Evolutionary conservation across 2,888 invertebrate species (phyloP).

Genomic region (Parnassius smintheus): DNA sequence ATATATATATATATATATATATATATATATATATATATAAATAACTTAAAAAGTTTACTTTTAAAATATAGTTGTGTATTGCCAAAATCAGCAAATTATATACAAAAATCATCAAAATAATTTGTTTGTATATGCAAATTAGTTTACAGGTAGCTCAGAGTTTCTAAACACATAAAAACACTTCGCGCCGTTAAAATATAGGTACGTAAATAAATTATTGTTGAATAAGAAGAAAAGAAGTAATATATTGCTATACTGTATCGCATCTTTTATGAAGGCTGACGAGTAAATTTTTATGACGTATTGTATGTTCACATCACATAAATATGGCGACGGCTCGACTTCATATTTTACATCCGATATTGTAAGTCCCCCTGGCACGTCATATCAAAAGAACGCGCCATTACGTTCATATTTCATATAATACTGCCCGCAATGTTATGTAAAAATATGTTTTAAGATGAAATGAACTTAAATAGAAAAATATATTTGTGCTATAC

Average conservation of each 20-base stretch:
- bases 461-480: not conserved
- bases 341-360: conserved; percentile 34
- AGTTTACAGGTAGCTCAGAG: no score
- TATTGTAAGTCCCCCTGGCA: conserved; percentile 20
- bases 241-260: conserved; percentile 11
- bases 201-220: no score
- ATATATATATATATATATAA: no score
- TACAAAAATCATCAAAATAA: no score
- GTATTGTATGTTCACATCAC: conserved; percentile 14
- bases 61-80: no score
- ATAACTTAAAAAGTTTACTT: no score
- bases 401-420: conserved; percentile 40
- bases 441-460: not conserved
- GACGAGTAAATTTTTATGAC: conserved; percentile 17
- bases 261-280: conserved; percentile 17
- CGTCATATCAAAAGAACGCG: conserved; percentile 18
- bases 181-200: no score
- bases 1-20: no score
- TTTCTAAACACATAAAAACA: no score
- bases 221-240: conserved; percentile 1
- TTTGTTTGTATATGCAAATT: no score
- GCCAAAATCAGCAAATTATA: no score
- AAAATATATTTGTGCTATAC: not conserved
- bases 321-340: conserved; percentile 18
- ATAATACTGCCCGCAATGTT: conserved; percentile 24